Evolutionary conservation across 2,797 vertebrate species (phyloP).

Genomic region (Euthynnus affinis): DNA sequence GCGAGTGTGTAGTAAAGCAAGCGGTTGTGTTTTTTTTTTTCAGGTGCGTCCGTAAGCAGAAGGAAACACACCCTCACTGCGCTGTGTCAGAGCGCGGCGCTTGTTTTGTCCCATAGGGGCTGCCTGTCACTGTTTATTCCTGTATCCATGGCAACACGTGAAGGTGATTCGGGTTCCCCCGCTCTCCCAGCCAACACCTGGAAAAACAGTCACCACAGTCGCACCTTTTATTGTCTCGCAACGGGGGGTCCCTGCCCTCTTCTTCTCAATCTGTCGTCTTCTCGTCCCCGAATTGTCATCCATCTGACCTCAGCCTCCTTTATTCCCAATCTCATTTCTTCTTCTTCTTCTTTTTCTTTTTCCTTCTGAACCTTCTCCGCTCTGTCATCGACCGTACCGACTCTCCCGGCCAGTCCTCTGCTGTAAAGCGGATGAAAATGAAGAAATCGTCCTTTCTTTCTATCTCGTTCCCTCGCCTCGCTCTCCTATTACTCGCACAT

Average conservation of each 20-base stretch:
- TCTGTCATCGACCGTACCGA: background rate
- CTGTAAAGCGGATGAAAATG: background rate
- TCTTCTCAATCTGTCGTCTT: background rate
- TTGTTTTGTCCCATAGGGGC: constrained; percentile 24
- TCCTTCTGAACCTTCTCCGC: background rate
- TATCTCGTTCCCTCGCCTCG: background rate
- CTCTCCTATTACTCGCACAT: background rate
- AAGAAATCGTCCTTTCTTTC: background rate
- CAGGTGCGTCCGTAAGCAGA: no score
- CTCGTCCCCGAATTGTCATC: no score
- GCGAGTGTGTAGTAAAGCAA: constrained; percentile 2
- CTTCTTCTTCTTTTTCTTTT: background rate
- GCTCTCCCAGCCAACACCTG: constrained; percentile 2
- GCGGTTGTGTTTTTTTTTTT: no score
- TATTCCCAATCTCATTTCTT: constrained; percentile 5
- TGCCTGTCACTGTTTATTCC: constrained; percentile 9
- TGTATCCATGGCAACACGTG: constrained; percentile 36
- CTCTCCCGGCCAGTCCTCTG: background rate
- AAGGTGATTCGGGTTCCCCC: constrained; percentile 15
- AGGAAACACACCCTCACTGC: background rate
- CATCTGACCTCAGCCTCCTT: background rate
- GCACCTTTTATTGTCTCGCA: constrained; percentile 13
- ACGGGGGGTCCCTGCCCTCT: background rate
- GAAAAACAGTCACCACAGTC: constrained; percentile 24
- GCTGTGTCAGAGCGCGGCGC: background rate